Evolutionary conservation across 2,888 invertebrate species (phyloP).

Genomic region (Eudasyphora cyanicolor): DNA sequence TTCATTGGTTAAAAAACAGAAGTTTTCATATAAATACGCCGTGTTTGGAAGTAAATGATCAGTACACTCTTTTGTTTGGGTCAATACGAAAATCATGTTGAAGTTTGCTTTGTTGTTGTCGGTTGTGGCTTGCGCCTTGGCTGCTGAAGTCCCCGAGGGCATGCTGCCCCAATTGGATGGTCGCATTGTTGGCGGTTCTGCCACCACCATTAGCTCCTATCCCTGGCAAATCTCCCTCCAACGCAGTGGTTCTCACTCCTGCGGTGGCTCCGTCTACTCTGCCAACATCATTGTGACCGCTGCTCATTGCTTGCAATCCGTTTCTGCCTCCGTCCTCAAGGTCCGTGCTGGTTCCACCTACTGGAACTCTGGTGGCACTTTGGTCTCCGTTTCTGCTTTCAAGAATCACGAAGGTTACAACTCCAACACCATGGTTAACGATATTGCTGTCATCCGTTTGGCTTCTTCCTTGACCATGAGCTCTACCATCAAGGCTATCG

Average conservation of each 20-base stretch:
- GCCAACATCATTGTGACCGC: constrained; percentile 82
- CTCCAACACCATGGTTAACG: constrained; percentile 80
- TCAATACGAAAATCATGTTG: constrained; percentile 73
- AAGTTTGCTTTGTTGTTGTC: constrained; percentile 65
- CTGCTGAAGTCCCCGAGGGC: constrained; percentile 70
- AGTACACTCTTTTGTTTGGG: no score
- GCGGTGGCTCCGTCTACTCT: constrained; percentile 82
- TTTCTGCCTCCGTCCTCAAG: constrained; percentile 31
- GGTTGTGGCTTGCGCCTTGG: constrained; percentile 67
- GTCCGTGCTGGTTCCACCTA: constrained; percentile 72
- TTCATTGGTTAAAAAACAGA: no score
- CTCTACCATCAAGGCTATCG: constrained; percentile 77
- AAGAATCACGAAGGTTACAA: constrained; percentile 80
- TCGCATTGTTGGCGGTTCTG: constrained; percentile 74
- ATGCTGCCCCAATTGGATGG: constrained; percentile 73
- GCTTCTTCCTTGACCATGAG: constrained; percentile 78
- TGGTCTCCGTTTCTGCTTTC: constrained; percentile 68
- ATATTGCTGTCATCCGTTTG: constrained; percentile 82
- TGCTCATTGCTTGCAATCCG: constrained; percentile 81
- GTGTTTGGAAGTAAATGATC: no score
- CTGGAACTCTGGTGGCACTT: constrained; percentile 75
- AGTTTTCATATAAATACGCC: no score
- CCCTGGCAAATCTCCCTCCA: constrained; percentile 74
- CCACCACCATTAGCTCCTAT: constrained; percentile 69
- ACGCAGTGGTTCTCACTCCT: constrained; percentile 80